Percentiles rank a stretch among this genome's conserved stretches.
These are phyloP conservation scores for Scaptomyza hsui DNA, from an alignment of 1,140 invertebrate species.

Conservation along the genomic window DNA sequence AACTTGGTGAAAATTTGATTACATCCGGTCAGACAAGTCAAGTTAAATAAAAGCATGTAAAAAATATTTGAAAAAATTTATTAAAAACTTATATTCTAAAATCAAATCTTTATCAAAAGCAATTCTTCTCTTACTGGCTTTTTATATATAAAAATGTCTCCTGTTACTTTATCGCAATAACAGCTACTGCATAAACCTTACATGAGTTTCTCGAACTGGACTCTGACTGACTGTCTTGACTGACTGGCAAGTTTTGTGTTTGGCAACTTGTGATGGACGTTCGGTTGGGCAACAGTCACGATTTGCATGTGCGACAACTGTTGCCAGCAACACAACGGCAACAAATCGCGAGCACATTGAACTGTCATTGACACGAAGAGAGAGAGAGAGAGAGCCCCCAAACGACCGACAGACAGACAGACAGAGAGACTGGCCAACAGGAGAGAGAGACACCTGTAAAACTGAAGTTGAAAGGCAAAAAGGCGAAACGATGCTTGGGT, in stretches of 20 bases:
- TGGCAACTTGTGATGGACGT: constrained; percentile 78
- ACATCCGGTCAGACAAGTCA: too few species aligned
- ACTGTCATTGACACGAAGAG: constrained; percentile 80
- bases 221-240: constrained; percentile 36
- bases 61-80: too few species aligned
- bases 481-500: constrained; percentile 61
- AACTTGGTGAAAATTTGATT: too few species aligned
- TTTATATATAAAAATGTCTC: too few species aligned
- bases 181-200: constrained; percentile 17
- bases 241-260: constrained; percentile 66
- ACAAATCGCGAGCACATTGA: constrained; percentile 74
- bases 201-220: constrained; percentile 14
- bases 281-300: constrained; percentile 71
- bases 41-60: too few species aligned
- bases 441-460: constrained; percentile 66
- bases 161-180: not conserved
- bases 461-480: constrained; percentile 76
- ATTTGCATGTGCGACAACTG: constrained; percentile 83
- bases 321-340: constrained; percentile 58
- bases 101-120: too few species aligned
- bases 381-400: constrained; percentile 1
- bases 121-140: too few species aligned
- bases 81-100: too few species aligned
- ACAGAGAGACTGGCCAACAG: too few species aligned
- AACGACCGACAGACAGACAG: constrained; percentile 40